Conservation (phyloP, 2,888 invertebrate genomes). For the Agrilus mali region DNA sequence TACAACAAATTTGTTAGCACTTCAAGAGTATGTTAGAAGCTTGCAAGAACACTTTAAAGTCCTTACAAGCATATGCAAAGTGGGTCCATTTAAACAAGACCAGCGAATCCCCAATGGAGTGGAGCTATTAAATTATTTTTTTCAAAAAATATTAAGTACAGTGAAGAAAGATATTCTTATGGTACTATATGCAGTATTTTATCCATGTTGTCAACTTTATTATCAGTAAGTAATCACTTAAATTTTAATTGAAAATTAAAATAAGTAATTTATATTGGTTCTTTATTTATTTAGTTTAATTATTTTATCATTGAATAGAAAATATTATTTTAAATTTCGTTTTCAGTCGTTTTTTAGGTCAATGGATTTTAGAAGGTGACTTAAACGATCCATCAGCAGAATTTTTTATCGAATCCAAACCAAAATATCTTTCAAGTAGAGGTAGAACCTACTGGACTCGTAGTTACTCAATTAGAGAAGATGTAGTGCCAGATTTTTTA, state of each 20-base stretch:
- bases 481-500: slow-evolving; percentile 56
- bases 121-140: slow-evolving; percentile 50
- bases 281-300: neutral
- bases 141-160: slow-evolving; percentile 46
- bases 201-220: slow-evolving; percentile 31
- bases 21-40: slow-evolving; percentile 34
- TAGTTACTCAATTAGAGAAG: slow-evolving; percentile 40
- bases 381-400: slow-evolving; percentile 71
- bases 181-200: slow-evolving; percentile 38
- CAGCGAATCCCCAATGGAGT: slow-evolving; percentile 36
- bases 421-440: slow-evolving; percentile 48
- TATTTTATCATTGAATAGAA: neutral
- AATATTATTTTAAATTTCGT: neutral
- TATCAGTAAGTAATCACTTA: slow-evolving; percentile 21
- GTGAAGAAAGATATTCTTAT: slow-evolving; percentile 42
- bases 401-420: slow-evolving; percentile 67
- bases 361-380: slow-evolving; percentile 77
- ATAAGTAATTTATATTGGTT: neutral
- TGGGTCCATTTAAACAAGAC: slow-evolving; percentile 27
- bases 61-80: slow-evolving; percentile 41
- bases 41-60: slow-evolving; percentile 41
- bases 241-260: neutral
- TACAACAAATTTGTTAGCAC: slow-evolving; percentile 19
- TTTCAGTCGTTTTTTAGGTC: slow-evolving; percentile 51
- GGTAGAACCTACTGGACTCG: slow-evolving; percentile 57